Evolutionary conservation across 2,797 vertebrate genomes (phyloP).

Genomic region (Prunella strophiata): DNA sequence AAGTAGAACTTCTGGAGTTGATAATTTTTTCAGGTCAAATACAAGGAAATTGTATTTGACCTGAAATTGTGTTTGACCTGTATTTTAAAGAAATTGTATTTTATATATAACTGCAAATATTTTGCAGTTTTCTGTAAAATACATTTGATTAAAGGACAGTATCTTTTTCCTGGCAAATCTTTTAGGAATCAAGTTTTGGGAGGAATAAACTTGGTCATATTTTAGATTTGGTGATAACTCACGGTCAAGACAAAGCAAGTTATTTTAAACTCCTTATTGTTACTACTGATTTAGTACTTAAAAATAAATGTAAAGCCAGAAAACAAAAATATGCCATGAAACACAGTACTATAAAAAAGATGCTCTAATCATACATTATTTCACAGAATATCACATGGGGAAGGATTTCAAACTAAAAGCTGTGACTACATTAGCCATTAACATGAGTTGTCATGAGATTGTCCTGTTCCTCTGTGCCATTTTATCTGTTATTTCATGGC

Average conservation of each 20-base stretch:
- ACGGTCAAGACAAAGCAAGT: neutral
- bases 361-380: neutral
- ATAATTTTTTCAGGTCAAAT: neutral
- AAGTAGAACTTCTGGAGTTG: neutral
- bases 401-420: neutral
- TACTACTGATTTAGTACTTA: neutral
- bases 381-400: neutral
- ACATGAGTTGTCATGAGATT: neutral
- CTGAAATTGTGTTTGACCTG: too few species aligned
- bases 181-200: neutral
- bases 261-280: neutral
- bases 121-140: neutral
- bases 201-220: neutral
- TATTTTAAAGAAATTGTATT: too few species aligned
- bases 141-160: neutral
- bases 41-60: neutral
- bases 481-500: neutral
- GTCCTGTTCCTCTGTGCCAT: neutral
- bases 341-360: neutral
- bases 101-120: neutral
- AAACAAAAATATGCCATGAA: neutral
- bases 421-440: neutral
- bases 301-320: neutral
- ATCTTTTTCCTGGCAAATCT: neutral
- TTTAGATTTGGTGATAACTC: neutral